A percentile compares a stretch with the other conserved stretches of the same genome.
Conservation (phyloP, 2,797 vertebrate species). For the Cirrhinus mrigala region DNA sequence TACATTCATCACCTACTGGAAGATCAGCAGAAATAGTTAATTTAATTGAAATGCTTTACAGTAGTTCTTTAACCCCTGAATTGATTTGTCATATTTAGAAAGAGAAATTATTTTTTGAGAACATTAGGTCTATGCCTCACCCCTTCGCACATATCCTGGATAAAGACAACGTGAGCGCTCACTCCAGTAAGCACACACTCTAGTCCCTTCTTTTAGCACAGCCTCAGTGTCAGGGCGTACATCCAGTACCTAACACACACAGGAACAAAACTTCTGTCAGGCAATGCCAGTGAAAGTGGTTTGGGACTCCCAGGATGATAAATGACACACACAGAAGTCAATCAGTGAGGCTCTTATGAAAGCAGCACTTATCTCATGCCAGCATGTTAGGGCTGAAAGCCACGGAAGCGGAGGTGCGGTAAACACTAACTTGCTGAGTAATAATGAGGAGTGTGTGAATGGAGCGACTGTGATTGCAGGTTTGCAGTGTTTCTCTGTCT, state of each 20-base stretch:
- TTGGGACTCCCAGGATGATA: constrained; percentile 60
- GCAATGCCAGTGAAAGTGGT: constrained; percentile 65
- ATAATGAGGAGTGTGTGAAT: constrained; percentile 82
- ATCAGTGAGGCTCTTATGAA: constrained; percentile 77
- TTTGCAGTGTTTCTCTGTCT: constrained; percentile 77
- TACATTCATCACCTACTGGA: constrained; percentile 83
- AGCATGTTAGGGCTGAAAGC: constrained; percentile 81
- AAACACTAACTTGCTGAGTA: constrained; percentile 85
- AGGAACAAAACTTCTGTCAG: constrained; percentile 67
- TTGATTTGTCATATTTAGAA: not conserved
- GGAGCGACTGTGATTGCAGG: constrained; percentile 82
- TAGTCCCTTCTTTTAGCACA: constrained; percentile 85
- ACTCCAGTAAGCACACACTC: constrained; percentile 97
- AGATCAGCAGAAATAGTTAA: constrained; percentile 18
- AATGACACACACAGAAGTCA: constrained; percentile 64
- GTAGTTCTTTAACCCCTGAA: not conserved
- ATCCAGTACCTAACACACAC: constrained; percentile 86
- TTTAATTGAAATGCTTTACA: not conserved
- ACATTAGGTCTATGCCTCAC: constrained; percentile 68
- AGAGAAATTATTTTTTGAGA: not conserved
- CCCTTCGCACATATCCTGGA: constrained; percentile 90
- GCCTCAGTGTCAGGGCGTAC: constrained; percentile 85
- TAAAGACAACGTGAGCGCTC: constrained; percentile 95
- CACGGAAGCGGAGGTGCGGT: constrained; percentile 83
- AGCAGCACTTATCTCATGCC: constrained; percentile 82